A percentile compares a stretch with the other conserved stretches of the same genome.
Conservation (phyloP, 2,888 invertebrate species). For the Tenthredo distinguenda region DNA sequence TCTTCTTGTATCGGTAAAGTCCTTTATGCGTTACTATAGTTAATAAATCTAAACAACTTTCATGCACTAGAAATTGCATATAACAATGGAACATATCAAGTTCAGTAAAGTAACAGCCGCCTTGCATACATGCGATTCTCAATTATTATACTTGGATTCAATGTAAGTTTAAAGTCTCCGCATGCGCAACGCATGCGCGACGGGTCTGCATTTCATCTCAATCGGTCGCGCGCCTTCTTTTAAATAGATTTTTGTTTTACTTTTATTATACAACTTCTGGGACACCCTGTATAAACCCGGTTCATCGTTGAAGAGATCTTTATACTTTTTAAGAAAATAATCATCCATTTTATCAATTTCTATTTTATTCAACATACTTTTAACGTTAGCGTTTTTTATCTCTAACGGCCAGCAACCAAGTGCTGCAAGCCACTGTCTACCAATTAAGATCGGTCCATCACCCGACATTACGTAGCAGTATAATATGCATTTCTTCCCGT, state of each 20-base stretch:
- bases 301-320: constrained; percentile 52
- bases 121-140: constrained; percentile 53
- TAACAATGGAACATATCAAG: constrained; percentile 54
- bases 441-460: constrained; percentile 53
- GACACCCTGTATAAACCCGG: no score
- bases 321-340: constrained; percentile 40
- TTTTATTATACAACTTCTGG: constrained; percentile 57
- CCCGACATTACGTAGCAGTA: constrained; percentile 55
- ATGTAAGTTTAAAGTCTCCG: constrained; percentile 54
- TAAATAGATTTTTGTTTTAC: constrained; percentile 53
- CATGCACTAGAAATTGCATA: constrained; percentile 58
- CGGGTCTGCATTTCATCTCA: constrained; percentile 26
- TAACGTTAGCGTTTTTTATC: not conserved
- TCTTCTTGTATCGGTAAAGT: constrained; percentile 43
- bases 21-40: constrained; percentile 58
- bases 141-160: constrained; percentile 53
- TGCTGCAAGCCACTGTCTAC: constrained; percentile 53
- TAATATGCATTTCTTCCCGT: constrained; percentile 27
- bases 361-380: constrained; percentile 32
- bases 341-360: constrained; percentile 18
- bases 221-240: no score
- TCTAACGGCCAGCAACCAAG: constrained; percentile 55
- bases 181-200: constrained; percentile 44
- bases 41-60: constrained; percentile 50
- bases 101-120: constrained; percentile 49